Evolutionary conservation across 2,888 invertebrate species (phyloP).

Genomic region (Xestia rhomboidea): DNA sequence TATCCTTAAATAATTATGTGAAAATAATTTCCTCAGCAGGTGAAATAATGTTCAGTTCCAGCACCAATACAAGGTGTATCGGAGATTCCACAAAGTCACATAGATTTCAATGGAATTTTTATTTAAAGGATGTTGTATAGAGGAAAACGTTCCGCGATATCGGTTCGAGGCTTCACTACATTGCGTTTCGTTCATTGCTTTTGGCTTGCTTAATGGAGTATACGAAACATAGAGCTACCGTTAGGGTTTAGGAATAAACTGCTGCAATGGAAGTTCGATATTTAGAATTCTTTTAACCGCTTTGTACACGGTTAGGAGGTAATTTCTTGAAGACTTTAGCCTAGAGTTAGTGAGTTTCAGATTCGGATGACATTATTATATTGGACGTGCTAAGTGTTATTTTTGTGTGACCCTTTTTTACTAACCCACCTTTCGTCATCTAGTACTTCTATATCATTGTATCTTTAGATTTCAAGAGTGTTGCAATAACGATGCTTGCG

Average conservation of each 20-base stretch:
- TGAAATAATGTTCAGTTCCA: slow-evolving; percentile 22
- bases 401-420: not conserved
- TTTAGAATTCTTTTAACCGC: slow-evolving; percentile 31
- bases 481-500: too few species aligned
- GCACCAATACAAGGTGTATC: slow-evolving; percentile 21
- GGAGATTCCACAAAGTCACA: slow-evolving; percentile 41
- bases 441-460: not conserved
- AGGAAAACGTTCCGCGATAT: slow-evolving; percentile 45
- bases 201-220: slow-evolving; percentile 61
- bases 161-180: slow-evolving; percentile 53
- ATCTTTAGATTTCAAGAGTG: not conserved
- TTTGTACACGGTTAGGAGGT: not conserved
- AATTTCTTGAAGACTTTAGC: not conserved
- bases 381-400: not conserved
- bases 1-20: not conserved
- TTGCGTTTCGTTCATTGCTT: slow-evolving; percentile 63
- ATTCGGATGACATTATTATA: not conserved
- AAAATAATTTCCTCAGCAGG: not conserved
- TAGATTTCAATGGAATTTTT: slow-evolving; percentile 58
- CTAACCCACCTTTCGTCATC: rapidly evolving
- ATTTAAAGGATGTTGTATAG: slow-evolving; percentile 47
- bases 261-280: slow-evolving; percentile 44
- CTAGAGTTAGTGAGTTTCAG: not conserved
- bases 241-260: slow-evolving; percentile 50
- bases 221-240: slow-evolving; percentile 50